Percentiles rank a stretch among this genome's conserved stretches.
phyloP scores from a whole-genome alignment of 2,888 invertebrate species.

The Ophioninae sp. region DNA sequence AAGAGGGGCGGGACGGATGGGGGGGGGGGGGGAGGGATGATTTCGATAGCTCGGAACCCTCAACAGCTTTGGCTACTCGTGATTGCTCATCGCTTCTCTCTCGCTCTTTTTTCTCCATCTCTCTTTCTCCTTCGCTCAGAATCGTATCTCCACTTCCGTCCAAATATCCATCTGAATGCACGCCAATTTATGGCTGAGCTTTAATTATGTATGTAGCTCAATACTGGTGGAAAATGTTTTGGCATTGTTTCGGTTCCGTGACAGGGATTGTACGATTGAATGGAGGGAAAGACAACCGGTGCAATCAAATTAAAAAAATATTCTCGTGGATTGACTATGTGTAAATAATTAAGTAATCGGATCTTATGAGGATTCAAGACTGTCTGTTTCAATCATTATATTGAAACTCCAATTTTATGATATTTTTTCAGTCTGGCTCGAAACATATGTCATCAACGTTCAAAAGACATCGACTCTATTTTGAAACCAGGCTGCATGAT shows the following conservation, averaged over 20 bases:
- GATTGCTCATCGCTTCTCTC: constrained; percentile 44
- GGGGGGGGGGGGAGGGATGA: not conserved
- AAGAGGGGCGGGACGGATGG: not conserved
- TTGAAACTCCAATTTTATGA: not conserved
- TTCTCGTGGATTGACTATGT: not conserved
- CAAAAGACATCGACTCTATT: not conserved
- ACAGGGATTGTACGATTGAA: not conserved
- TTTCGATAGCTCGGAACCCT: constrained; percentile 43
- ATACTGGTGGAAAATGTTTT: constrained; percentile 4
- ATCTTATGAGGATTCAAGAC: not conserved
- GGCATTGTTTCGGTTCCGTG: not conserved
- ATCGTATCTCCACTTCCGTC: not conserved
- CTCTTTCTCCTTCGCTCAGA: not conserved
- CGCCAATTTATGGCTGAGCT: constrained; percentile 35
- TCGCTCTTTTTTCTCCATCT: not conserved
- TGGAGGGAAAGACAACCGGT: not conserved
- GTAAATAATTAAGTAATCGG: not conserved
- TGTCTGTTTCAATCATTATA: not conserved
- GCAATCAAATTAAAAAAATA: not conserved
- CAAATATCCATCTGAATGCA: constrained; percentile 53
- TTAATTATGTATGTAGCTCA: constrained; percentile 23
- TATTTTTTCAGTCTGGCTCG: not conserved
- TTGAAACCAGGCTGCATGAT: not conserved
- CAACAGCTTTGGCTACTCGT: constrained; percentile 44
- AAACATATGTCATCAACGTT: not conserved